Conservation (phyloP, 2,113 vertebrate genomes). For the Oncorhynchus nerka region DNA sequence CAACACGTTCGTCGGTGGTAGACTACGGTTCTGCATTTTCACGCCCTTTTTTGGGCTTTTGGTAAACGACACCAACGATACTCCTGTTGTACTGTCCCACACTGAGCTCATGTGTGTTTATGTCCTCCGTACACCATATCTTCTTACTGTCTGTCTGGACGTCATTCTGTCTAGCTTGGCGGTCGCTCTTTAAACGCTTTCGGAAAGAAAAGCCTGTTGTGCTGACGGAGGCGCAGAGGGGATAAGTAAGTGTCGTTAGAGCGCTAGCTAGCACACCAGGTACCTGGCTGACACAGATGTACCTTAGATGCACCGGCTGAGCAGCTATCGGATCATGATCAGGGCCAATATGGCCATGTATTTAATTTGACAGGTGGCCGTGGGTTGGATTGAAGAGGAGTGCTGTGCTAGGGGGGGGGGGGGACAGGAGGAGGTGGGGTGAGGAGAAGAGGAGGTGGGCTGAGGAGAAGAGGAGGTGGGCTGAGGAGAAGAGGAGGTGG, state of each 20-base stretch:
- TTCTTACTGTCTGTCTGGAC: neutral
- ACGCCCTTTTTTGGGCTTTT: conserved; percentile 59
- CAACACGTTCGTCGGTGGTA: conserved; percentile 57
- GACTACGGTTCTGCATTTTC: conserved; percentile 46
- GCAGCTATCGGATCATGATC: neutral
- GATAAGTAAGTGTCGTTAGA: neutral
- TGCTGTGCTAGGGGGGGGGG: neutral
- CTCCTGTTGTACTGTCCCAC: neutral
- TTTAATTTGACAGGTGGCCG: neutral
- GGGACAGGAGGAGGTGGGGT: no score
- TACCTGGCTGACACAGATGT: neutral
- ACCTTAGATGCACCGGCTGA: neutral
- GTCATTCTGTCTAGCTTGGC: conserved; percentile 32
- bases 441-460: neutral
- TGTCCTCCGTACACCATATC: conserved; percentile 5
- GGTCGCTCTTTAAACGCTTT: conserved; percentile 40
- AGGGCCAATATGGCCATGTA: neutral
- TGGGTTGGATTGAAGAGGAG: neutral
- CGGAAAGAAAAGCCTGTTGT: conserved; percentile 48
- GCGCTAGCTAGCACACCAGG: neutral
- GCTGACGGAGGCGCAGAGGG: conserved; percentile 47
- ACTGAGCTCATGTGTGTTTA: neutral
- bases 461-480: no score
- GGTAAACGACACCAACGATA: neutral
- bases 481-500: neutral